Percentiles rank a stretch among this genome's conserved stretches.
phyloP scores from a whole-genome alignment of 2,888 invertebrate species.

The Ametastegia equiseti region DNA sequence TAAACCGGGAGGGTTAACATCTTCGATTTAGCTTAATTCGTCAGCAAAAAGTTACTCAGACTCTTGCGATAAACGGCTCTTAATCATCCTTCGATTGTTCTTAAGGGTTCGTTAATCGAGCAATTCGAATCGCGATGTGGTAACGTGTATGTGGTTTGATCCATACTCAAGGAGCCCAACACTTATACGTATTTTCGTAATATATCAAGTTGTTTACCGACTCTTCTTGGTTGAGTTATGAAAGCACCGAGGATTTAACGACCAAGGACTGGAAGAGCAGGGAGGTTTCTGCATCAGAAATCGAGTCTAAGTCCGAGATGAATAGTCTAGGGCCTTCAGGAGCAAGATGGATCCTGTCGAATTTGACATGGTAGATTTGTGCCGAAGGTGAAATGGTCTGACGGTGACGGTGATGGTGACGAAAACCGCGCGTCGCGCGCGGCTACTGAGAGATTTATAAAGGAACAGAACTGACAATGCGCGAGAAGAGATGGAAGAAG shows the following conservation, averaged over 20 bases:
- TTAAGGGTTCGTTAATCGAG: no score
- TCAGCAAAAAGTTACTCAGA: background rate
- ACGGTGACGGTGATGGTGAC: background rate
- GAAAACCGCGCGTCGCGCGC: slow-evolving; percentile 13
- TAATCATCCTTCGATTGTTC: no score
- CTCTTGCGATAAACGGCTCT: background rate
- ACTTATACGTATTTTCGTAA: slow-evolving; percentile 69
- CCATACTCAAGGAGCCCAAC: no score
- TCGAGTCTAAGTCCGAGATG: background rate
- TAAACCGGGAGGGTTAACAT: background rate
- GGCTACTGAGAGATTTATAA: slow-evolving; percentile 38
- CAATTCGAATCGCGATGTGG: background rate
- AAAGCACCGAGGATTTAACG: slow-evolving; percentile 63
- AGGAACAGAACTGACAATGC: slow-evolving; percentile 34
- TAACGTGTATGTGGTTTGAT: background rate
- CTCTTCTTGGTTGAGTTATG: slow-evolving; percentile 55
- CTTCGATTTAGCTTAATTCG: background rate
- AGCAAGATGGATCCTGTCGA: slow-evolving; percentile 56
- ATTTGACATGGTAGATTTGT: slow-evolving; percentile 66
- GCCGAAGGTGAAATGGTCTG: slow-evolving; percentile 1
- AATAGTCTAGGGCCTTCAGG: slow-evolving; percentile 25
- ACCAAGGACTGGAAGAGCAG: slow-evolving; percentile 38
- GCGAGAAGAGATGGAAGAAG: slow-evolving; percentile 17
- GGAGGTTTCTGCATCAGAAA: background rate
- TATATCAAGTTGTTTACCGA: slow-evolving; percentile 66